Conservation (phyloP, 2,888 invertebrate genomes). For the Brenthis daphne region DNA sequence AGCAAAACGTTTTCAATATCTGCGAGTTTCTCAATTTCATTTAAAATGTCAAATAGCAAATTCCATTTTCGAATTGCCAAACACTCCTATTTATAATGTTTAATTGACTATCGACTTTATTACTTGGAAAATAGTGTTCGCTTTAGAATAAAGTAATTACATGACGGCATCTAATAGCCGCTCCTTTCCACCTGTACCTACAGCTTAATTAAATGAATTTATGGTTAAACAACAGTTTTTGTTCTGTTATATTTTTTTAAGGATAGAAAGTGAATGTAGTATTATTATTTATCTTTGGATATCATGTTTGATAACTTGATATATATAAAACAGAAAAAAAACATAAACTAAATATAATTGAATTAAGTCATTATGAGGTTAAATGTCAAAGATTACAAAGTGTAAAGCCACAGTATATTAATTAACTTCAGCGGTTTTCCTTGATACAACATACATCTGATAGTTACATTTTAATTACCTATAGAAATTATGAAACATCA, state of each 20-base stretch:
- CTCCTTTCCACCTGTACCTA: slow-evolving; percentile 46
- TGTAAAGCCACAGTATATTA: no score
- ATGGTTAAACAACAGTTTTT: slow-evolving; percentile 29
- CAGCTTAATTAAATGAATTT: slow-evolving; percentile 33
- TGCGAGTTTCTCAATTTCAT: slow-evolving; percentile 33
- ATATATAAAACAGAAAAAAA: no score
- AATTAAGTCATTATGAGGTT: not conserved
- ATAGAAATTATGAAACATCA: no score
- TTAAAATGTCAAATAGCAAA: slow-evolving; percentile 57
- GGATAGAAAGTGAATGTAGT: slow-evolving; percentile 25
- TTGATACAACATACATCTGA: no score
- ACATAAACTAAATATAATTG: not conserved
- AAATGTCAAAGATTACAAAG: slow-evolving; percentile 3
- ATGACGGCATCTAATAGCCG: slow-evolving; percentile 35
- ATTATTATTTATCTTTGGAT: no score
- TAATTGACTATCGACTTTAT: slow-evolving; percentile 13
- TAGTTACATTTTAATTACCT: no score
- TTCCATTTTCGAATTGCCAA: slow-evolving; percentile 58
- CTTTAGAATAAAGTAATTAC: slow-evolving; percentile 13
- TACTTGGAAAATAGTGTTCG: not conserved
- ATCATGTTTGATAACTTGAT: no score
- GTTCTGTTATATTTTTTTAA: slow-evolving; percentile 15
- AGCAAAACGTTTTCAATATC: slow-evolving; percentile 7
- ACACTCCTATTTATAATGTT: slow-evolving; percentile 34
- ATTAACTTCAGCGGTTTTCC: no score